Percentiles rank a stretch among this genome's conserved stretches.
Conservation (phyloP, 2,797 vertebrate genomes). For the Micromesistius poutassou region DNA sequence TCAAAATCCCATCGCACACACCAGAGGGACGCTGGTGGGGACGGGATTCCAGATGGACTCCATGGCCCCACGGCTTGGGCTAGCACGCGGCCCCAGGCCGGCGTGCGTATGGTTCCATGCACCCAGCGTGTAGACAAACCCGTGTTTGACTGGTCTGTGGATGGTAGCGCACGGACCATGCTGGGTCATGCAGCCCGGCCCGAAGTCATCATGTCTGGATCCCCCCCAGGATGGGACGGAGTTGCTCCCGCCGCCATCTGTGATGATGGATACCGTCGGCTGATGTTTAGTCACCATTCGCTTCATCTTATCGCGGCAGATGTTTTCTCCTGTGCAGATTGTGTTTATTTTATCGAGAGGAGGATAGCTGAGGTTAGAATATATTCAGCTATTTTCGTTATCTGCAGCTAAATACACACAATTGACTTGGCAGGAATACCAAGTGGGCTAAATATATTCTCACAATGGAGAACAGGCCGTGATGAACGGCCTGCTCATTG, state of each 20-base stretch:
- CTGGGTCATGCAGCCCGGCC: neutral
- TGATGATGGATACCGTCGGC: neutral
- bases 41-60: neutral
- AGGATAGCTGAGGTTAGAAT: neutral
- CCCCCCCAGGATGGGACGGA: neutral
- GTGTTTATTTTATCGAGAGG: neutral
- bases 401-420: neutral
- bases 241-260: neutral
- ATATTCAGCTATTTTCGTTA: neutral
- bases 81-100: neutral
- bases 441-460: neutral
- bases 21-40: neutral
- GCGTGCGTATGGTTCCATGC: neutral
- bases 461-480: neutral
- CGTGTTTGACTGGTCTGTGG: neutral
- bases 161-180: neutral
- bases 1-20: neutral
- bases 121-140: neutral
- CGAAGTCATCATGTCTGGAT: neutral
- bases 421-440: neutral
- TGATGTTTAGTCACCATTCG: neutral
- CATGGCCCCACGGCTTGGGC: neutral
- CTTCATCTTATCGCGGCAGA: neutral
- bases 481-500: neutral
- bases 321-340: neutral